Conservation (phyloP, 2,888 invertebrate species). For the Scrobipalpa costella region DNA sequence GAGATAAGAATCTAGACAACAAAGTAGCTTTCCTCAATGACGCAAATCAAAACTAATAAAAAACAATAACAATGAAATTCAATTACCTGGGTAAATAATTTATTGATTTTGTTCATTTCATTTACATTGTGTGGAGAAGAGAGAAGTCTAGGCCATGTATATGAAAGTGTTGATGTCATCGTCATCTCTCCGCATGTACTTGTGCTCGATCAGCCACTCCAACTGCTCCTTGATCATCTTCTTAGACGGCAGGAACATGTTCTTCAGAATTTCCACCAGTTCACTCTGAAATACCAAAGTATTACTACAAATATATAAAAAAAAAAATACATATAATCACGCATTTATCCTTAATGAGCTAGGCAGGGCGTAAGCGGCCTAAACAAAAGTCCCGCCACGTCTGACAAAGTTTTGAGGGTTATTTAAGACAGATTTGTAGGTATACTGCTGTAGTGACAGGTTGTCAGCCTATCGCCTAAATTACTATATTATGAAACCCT, state of each 20-base stretch:
- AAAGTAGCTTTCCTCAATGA: not conserved
- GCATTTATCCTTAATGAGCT: no score
- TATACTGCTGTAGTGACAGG: no score
- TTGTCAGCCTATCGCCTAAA: no score
- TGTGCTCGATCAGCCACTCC: slow-evolving; percentile 99
- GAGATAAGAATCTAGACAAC: no score
- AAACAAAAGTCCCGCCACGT: no score
- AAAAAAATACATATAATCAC: no score
- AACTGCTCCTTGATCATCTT: slow-evolving; percentile 99
- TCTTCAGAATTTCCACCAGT: slow-evolving; percentile 98
- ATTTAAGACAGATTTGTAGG: no score
- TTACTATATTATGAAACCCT: no score
- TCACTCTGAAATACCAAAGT: slow-evolving; percentile 86
- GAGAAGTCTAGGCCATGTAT: slow-evolving; percentile 91
- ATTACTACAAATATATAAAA: no score
- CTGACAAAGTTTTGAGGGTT: no score
- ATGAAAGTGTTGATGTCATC: slow-evolving; percentile 99
- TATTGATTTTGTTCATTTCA: slow-evolving; percentile 60
- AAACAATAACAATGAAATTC: not conserved
- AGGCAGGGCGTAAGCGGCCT: no score
- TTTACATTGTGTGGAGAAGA: slow-evolving; percentile 45
- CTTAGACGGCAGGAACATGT: slow-evolving; percentile 99
- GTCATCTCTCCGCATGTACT: slow-evolving; percentile 97
- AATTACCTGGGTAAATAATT: slow-evolving; percentile 62
- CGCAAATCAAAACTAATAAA: not conserved